These are phyloP conservation scores for Machimus rusticus DNA, from an alignment of 2,888 invertebrate species.

Conservation along the genomic window DNA sequence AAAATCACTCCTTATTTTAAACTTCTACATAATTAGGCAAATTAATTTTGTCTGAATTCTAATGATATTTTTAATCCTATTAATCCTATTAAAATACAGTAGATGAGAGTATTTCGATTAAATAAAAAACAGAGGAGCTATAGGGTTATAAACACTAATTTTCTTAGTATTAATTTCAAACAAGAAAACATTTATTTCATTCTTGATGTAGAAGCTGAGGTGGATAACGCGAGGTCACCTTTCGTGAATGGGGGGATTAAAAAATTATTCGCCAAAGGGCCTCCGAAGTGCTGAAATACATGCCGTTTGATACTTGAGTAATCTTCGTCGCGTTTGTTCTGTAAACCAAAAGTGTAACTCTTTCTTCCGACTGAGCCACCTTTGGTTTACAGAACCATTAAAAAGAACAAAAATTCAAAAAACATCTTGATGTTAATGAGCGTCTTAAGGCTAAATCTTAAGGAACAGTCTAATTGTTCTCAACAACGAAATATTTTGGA, in stretches of 20 bases:
- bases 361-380: not conserved
- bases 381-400: not conserved
- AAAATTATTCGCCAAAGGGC: not conserved
- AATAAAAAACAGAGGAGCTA: not conserved
- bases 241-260: not conserved
- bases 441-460: not conserved
- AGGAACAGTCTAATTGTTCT: not conserved
- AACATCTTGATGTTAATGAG: not conserved
- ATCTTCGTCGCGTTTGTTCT: not conserved
- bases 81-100: not conserved
- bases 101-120: not conserved
- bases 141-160: not conserved
- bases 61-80: too few species aligned
- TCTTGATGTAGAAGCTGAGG: not conserved
- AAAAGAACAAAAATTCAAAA: not conserved
- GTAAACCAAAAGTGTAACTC: not conserved
- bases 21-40: too few species aligned
- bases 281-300: not conserved
- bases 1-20: too few species aligned
- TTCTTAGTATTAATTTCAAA: not conserved
- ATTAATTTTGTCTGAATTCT: too few species aligned
- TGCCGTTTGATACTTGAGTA: not conserved
- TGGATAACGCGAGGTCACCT: not conserved
- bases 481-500: not conserved
- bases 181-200: not conserved